Percentiles rank a stretch among this genome's conserved stretches.
Evolutionary conservation across 2,113 vertebrate genomes (phyloP).

Genomic region (Ascaphus truei): DNA sequence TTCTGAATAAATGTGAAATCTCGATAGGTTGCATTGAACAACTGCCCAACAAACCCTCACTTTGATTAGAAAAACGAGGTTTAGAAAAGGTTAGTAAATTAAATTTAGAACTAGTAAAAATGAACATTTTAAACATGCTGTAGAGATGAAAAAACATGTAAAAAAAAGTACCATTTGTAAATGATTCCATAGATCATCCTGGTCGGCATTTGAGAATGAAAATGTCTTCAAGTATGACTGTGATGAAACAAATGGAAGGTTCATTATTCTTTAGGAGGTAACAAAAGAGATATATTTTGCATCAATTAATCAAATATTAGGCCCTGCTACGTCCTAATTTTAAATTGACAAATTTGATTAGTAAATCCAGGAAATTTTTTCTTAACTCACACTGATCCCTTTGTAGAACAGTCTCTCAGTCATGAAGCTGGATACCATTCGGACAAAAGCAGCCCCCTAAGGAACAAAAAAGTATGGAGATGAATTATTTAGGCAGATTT

Average conservation of each 20-base stretch:
- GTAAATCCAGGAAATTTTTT: slow-evolving; percentile 9
- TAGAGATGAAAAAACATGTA: neutral
- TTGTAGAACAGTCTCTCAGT: slow-evolving; percentile 58
- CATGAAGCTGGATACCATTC: slow-evolving; percentile 65
- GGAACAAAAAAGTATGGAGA: slow-evolving; percentile 7
- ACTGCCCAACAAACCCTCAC: too few relatives aligned
- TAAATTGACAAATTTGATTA: neutral
- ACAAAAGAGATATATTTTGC: neutral
- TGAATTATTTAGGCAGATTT: slow-evolving; percentile 18
- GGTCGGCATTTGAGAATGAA: slow-evolving; percentile 68
- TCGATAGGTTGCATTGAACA: too few relatives aligned
- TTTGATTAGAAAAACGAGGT: neutral
- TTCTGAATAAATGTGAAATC: too few relatives aligned
- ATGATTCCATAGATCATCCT: slow-evolving; percentile 71
- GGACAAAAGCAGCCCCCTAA: slow-evolving; percentile 60
- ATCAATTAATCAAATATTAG: slow-evolving; percentile 1
- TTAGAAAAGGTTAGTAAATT: neutral
- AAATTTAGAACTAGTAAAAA: neutral
- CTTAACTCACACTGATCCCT: slow-evolving; percentile 62
- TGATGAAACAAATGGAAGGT: slow-evolving; percentile 41
- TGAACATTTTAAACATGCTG: neutral
- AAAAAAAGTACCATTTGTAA: slow-evolving; percentile 64
- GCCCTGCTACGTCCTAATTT: neutral
- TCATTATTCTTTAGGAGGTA: slow-evolving; percentile 21
- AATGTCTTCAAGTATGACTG: slow-evolving; percentile 66